Evolutionary conservation across 1,140 invertebrate species (phyloP).

Genomic region (Cydia strobilella): DNA sequence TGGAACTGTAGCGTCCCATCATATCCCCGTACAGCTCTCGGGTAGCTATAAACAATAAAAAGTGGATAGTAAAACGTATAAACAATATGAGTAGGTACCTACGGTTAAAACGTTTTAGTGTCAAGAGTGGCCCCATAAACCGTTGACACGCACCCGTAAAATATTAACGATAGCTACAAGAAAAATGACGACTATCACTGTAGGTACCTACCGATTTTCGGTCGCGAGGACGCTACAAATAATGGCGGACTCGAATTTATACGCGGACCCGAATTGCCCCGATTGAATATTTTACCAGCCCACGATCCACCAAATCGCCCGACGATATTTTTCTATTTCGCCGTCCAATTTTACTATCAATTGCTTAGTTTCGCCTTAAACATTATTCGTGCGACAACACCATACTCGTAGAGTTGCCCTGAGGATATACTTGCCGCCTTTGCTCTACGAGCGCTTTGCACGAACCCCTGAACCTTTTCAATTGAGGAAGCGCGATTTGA

Average conservation of each 20-base stretch:
- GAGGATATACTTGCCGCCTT: slow-evolving; percentile 9
- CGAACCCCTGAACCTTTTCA: slow-evolving; percentile 3
- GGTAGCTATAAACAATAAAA: slow-evolving; percentile 72
- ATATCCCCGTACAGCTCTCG: slow-evolving; percentile 62
- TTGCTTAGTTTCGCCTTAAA: slow-evolving; percentile 77
- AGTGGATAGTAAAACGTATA: slow-evolving; percentile 76
- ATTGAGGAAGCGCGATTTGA: slow-evolving; percentile 1
- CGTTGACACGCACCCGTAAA: slow-evolving; percentile 77
- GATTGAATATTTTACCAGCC: slow-evolving; percentile 79
- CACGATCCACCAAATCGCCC: slow-evolving; percentile 73
- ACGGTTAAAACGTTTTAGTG: slow-evolving; percentile 77
- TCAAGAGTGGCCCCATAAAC: slow-evolving; percentile 77
- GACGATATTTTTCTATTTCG: slow-evolving; percentile 77
- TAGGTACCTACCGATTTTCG: slow-evolving; percentile 76
- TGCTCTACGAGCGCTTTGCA: slow-evolving; percentile 7
- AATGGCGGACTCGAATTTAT: slow-evolving; percentile 75
- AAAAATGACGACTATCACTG: slow-evolving; percentile 78
- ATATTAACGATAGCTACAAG: slow-evolving; percentile 78
- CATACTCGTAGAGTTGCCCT: slow-evolving; percentile 16
- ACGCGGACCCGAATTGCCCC: slow-evolving; percentile 75
- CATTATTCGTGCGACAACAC: slow-evolving; percentile 61
- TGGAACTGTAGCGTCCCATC: slow-evolving; percentile 62
- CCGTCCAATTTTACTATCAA: slow-evolving; percentile 76
- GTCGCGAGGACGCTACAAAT: slow-evolving; percentile 74
- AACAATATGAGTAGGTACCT: slow-evolving; percentile 74